A percentile compares a stretch with the other conserved stretches of the same genome.
Conservation (phyloP, 2,888 invertebrate species). For the Andrena minutula region DNA sequence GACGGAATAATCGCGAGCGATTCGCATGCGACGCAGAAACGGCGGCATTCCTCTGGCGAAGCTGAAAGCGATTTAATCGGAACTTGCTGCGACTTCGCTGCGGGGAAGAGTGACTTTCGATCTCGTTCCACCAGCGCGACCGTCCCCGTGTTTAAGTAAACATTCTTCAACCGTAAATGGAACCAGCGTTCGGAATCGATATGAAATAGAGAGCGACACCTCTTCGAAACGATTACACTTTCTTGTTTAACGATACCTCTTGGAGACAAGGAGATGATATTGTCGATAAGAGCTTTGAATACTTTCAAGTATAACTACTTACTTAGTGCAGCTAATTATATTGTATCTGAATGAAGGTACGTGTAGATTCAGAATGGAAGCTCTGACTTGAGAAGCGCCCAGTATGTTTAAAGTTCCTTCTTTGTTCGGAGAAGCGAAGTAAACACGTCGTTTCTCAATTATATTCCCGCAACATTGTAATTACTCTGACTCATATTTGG, state of each 20-base stretch:
- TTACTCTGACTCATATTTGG: slow-evolving; percentile 33
- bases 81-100: neutral
- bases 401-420: no score
- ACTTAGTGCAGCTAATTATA: no score
- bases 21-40: neutral
- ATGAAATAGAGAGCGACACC: no score
- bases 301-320: no score
- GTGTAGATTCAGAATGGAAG: no score
- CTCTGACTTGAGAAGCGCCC: no score
- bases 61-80: slow-evolving; percentile 6
- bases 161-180: neutral
- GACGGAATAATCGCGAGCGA: neutral
- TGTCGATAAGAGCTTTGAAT: neutral
- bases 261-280: neutral
- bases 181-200: neutral
- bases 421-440: slow-evolving; percentile 52
- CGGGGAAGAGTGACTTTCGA: slow-evolving; percentile 13
- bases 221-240: no score
- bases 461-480: slow-evolving; percentile 28
- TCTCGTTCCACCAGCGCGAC: slow-evolving; percentile 6
- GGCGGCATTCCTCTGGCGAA: neutral
- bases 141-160: neutral
- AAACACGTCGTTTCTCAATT: slow-evolving; percentile 34
- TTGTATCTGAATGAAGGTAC: no score
- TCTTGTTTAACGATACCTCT: neutral